Evolutionary conservation across 1,140 invertebrate genomes (phyloP), one percentile per base, ranked within the genome.

Genomic region (Antheraea pernyi): DNA sequence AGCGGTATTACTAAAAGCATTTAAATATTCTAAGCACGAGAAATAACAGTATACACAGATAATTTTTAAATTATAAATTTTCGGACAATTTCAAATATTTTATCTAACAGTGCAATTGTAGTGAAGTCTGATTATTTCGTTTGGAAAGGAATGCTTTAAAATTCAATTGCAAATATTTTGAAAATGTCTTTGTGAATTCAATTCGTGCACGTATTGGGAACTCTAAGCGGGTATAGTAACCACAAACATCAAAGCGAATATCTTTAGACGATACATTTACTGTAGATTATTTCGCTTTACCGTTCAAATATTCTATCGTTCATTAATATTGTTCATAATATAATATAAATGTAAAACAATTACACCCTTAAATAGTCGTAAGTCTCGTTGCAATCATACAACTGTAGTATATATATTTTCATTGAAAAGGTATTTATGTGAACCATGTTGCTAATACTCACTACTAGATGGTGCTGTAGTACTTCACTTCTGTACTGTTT

Each of bases 211-310:
- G 71, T 72, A 72, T 73, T 76, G 53, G 77, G 74, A 69, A 59
- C 72, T 78, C 70, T 76, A 73, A 76, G 71, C 68, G 63, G 68
- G 65, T 71, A 77, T 75, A 72, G 73, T 65, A 72, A 71, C 68
- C 77, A 73, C 75, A 77, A 77, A 77, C 68, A 77, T 75, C 78
- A 75, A 77, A 77, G 75, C 75, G 75, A 72, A 73, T 75, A 77
- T 74, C 70, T 76, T 69, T 72, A 74, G 73, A 69, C 77, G 77
- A 78, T 78, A 78, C 74, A 78, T 76, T 78, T 74, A 78, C 74
- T 70, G 74, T 72, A 74, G 78, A 78, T 78, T 71, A 80, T 78
- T 80, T 78, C 78, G 76, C 78, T 78, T 78, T 39, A 67, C 74
- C 69, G 71, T 67, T 73, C 70, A 76, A 73, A 69, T 62, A 64